These are phyloP conservation scores for Xiphorhynchus erythropygius DNA, from an alignment of 2,797 vertebrate genomes.

Conservation along the genomic window DNA sequence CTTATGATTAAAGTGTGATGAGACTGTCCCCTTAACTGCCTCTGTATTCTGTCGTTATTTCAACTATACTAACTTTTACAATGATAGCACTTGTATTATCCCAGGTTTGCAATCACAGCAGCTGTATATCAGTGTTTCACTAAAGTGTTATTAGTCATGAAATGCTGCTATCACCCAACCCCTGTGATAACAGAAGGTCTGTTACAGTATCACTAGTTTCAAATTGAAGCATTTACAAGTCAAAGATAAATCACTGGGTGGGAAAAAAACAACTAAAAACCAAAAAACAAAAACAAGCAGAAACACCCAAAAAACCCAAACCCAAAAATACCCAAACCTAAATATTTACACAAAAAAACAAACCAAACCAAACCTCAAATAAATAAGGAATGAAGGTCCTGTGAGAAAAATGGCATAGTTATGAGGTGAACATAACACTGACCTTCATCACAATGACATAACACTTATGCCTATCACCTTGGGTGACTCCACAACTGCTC, in stretches of 20 bases:
- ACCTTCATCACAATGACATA: neutral
- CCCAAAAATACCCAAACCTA: neutral
- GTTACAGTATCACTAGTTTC: neutral
- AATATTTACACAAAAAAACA: neutral
- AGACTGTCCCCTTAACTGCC: neutral
- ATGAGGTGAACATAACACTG: neutral
- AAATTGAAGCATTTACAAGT: neutral
- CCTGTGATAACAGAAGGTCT: neutral
- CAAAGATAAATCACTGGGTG: neutral
- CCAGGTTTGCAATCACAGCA: neutral
- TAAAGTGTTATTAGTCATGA: neutral
- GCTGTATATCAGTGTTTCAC: neutral
- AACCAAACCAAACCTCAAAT: neutral
- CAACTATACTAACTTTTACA: neutral
- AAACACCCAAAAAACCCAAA: neutral
- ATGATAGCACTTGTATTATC: neutral
- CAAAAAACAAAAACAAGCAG: neutral
- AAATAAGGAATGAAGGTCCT: neutral
- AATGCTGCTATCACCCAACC: neutral
- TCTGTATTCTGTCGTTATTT: neutral
- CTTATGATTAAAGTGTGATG: neutral
- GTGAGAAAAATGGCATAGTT: neutral
- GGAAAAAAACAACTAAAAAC: neutral
- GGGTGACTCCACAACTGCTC: neutral
- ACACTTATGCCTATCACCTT: neutral